phyloP scores from a whole-genome alignment of 2,113 vertebrate genomes.

The Mesocricetus auratus region DNA sequence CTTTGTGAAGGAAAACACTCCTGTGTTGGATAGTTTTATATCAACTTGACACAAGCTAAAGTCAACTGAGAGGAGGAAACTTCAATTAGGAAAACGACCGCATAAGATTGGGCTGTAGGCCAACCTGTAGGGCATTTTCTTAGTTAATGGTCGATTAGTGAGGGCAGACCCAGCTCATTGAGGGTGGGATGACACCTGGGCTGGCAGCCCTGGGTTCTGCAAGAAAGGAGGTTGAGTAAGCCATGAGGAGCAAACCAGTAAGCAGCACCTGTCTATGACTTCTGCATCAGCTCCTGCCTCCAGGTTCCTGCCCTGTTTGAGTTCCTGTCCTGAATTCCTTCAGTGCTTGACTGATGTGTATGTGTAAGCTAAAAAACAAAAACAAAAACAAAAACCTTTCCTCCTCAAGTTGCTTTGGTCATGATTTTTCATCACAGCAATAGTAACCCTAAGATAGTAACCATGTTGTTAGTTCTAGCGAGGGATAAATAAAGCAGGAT shows the following conservation, averaged over 20 bases:
- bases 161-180: too few relatives aligned
- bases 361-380: not conserved
- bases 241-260: not conserved
- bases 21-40: conserved; percentile 40
- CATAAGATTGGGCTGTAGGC: not conserved
- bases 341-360: not conserved
- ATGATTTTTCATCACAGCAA: not conserved
- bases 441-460: not conserved
- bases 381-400: too few relatives aligned
- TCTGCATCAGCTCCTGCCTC: not conserved
- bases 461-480: conserved; percentile 88
- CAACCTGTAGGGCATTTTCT: not conserved
- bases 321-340: not conserved
- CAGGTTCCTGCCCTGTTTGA: not conserved
- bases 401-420: not conserved
- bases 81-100: too few relatives aligned
- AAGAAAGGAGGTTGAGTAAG: not conserved
- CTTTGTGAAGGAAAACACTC: conserved; percentile 87
- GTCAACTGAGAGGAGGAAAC: not conserved
- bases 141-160: not conserved
- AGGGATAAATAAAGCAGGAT: conserved; percentile 90
- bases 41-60: not conserved
- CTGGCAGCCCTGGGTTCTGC: not conserved
- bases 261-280: not conserved
- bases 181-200: not conserved